Percentiles rank a stretch among this genome's conserved stretches.
Conservation (phyloP, 2,113 vertebrate species). For the Paradoxurus hermaphroditus region DNA sequence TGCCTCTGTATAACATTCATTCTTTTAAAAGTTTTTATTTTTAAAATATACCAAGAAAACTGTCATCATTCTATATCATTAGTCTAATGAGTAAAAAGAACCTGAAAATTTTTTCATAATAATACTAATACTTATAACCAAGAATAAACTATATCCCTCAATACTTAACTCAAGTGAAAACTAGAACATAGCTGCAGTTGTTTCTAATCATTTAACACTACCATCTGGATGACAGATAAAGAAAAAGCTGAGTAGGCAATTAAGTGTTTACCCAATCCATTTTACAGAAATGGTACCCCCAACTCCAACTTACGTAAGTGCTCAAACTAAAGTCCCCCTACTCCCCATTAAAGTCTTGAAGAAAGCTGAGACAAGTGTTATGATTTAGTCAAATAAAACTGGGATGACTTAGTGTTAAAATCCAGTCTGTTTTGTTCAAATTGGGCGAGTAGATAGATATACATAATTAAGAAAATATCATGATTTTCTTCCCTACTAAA, state of each 20-base stretch:
- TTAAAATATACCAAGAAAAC: not conserved
- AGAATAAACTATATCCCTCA: conserved; percentile 29
- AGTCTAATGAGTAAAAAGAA: not conserved
- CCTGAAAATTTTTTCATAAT: not conserved
- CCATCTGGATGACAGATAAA: not conserved
- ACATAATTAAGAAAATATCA: conserved; percentile 14
- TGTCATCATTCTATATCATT: not conserved
- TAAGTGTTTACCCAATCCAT: not conserved
- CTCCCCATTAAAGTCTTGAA: not conserved
- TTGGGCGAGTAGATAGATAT: not conserved
- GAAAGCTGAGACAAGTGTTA: not conserved
- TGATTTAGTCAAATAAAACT: not conserved
- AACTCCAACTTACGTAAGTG: not conserved
- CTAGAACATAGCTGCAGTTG: not conserved
- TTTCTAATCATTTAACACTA: conserved; percentile 26
- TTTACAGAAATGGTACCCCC: not conserved
- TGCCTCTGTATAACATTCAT: not conserved
- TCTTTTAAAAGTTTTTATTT: not conserved
- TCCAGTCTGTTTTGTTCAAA: not conserved
- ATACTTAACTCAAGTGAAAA: not conserved
- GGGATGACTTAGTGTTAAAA: not conserved
- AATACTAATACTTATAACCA: not conserved
- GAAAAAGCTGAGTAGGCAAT: not conserved
- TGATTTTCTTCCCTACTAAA: conserved; percentile 37
- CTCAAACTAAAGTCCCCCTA: not conserved